Base-by-base conservation (phyloP, 2,888 invertebrate genomes). In the Drymonia ruficornis region DNA sequence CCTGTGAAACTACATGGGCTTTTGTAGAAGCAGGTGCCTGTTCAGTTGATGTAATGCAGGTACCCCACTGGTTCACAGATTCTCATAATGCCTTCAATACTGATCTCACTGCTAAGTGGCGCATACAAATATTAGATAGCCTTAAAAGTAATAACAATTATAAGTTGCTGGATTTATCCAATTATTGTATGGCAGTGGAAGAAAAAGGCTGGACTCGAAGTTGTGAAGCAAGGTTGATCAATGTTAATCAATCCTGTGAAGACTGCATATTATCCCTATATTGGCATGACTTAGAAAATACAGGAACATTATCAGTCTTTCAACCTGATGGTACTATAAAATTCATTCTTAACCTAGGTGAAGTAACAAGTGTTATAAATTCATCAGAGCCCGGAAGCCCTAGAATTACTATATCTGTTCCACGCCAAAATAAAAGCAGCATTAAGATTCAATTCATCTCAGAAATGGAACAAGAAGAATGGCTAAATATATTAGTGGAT, bases 381-480 rank as follows among this genome's bases (percentile, higher is more conserved):
- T 95, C 96, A 71, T 97, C 96, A 74, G 97, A 97, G 80, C 96
- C 97, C 31, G 96, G 96, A 15, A 95, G 93, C 78, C 96, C 97
- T 3, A 94, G 96, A 62, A 88, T 98, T 59, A 95, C 95, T 16
- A 89, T 98, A 62, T 95, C 96, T 74, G 95, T 96, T 1, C 95
- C 96, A 11, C 93, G 94, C 61, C 93, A 95, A 64, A 89, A 87
- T 59, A 93, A 93, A 57, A 78, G 85, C 53, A 94, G 95, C 8
- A 93, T 97, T 43, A 95, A 95, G 80, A 88, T 98, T 56, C 96
- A 97, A 77, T 98, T 97, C 80, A 93, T 94, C 51, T 95, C 96
- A 66, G 98, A 98, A 86, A 95, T 96, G 61, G 96, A 97, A 85
- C 94, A 97, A 88, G 97, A 98, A 86, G 98, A 98, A 79, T 98